Evolutionary conservation across 2,113 vertebrate species (phyloP), one percentile per base, ranked within the genome.

Genomic region (Phodopus roborovskii): DNA sequence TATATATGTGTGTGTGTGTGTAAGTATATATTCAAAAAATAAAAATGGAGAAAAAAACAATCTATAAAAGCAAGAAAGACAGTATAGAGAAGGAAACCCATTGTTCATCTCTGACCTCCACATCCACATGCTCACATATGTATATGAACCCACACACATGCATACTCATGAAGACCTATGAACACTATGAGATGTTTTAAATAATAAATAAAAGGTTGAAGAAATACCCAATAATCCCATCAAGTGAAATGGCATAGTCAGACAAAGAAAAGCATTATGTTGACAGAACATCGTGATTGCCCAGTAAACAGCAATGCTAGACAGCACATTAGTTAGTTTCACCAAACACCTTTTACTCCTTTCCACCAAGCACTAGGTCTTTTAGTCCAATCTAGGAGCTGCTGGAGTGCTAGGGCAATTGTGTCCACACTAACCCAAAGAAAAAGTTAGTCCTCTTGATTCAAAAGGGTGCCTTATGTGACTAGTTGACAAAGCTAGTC

Each of bases 381-480:
- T 45, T 64, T 39, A 86, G 22, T 70, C 50, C 60, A 15, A 16
- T 64, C 79, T 85, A 64, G 83, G 62, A 45, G 36, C 39, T 15
- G 10, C 0, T 2, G 17, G 50, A 39, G 42, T 17, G 5, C n/a
- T 17, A 42, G 53, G n/a, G 13, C 19, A 22, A 9, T 26, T 20
- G 1, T 9, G 7, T 33, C 26, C 88, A 33, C 6, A 0, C 6
- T 30, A 36, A 36, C 56, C 50, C 56, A 50, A 56, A 86, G 28
- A 19, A 26, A 17, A 0, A 13, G 10, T 68, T 9, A 0, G 9
- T 45, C 16, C 82, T 33, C 77, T 50, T 15, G 28, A 17, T 33
- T 33, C 60, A 22, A 75, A 71, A 53, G 20, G 5, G 36, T 11
- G 2, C 24, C 60, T 33, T 8, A 9, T 7, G 0, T 24, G 39